Percentiles rank a stretch among this genome's conserved stretches.
phyloP scores from a whole-genome alignment of 2,797 vertebrate species.

The Sebastes vulpes region DNA sequence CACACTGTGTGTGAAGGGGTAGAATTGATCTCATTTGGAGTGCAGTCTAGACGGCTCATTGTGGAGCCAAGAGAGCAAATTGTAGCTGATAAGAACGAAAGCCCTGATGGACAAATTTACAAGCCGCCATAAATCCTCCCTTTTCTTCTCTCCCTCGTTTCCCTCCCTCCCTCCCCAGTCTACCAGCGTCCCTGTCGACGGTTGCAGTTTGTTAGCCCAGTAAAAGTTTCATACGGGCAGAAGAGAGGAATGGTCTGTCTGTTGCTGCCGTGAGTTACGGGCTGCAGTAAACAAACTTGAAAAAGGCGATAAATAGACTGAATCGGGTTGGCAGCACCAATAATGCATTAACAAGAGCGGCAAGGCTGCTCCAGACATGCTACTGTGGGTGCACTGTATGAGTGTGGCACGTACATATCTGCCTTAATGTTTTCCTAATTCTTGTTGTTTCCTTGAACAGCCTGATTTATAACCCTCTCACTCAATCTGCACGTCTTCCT shows the following conservation, averaged over 20 bases:
- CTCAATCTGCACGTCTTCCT: background rate
- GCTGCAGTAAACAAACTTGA: slow-evolving; percentile 80
- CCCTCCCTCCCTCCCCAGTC: background rate
- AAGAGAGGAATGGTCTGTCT: slow-evolving; percentile 79
- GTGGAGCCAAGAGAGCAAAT: slow-evolving; percentile 43
- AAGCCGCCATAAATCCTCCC: slow-evolving; percentile 72
- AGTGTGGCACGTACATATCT: background rate
- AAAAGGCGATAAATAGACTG: slow-evolving; percentile 78
- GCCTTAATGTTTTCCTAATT: background rate
- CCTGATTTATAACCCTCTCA: background rate
- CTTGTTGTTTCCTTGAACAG: background rate
- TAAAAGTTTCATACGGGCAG: slow-evolving; percentile 83
- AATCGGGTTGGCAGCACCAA: slow-evolving; percentile 68
- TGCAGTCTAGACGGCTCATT: slow-evolving; percentile 13
- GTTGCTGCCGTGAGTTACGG: slow-evolving; percentile 74
- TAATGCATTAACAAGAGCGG: slow-evolving; percentile 70
- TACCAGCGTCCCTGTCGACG: slow-evolving; percentile 44
- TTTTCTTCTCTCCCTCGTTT: slow-evolving; percentile 47
- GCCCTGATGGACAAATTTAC: slow-evolving; percentile 78
- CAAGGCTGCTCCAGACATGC: slow-evolving; percentile 22
- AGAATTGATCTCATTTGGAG: slow-evolving; percentile 20
- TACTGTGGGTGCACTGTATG: slow-evolving; percentile 1
- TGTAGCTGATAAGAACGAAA: slow-evolving; percentile 47
- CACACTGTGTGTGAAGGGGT: background rate
- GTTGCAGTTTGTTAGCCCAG: slow-evolving; percentile 81